Base-by-base conservation (phyloP, 2,113 vertebrate species). In the Thalassoma bifasciatum region DNA sequence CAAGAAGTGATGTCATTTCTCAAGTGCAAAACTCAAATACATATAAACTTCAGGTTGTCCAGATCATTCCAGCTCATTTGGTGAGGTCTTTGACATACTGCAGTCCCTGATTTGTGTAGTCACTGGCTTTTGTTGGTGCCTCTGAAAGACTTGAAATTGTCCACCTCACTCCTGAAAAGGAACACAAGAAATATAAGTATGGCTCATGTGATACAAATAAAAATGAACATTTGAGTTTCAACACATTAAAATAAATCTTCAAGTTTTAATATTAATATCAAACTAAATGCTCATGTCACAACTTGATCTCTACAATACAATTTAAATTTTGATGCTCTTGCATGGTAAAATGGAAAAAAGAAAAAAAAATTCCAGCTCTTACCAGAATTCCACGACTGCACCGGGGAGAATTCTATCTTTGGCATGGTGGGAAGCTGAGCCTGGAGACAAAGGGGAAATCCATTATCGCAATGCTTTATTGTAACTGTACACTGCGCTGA, bases 361-460 rank as follows among this genome's bases (percentile, higher is more conserved):
- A 46, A 10, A 23, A 52, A 51, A 65, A 44, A 36, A 1, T 37
- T 59, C 62, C n/a, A 42, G 12, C 54, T 76, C 88, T 94, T 94
- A 99, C 97, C 97, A 88, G 95, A 96, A 77, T 99, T 98, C 97
- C 97, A 99, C 1, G 91, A 40, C 13, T 95, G 80, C 0, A 93
- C 89, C 4, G 94, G 69, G 6, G 95, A 93, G 60, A 98, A 95
- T 59, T 96, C 94, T 44, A 98, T 73, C 84, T 93, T 95, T 22
- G 96, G 96, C 70, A 93, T 53, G 19, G 94, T 44, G 60, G 97
- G 96, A 66, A 98, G 92, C 94, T 97, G 87, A 78, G 93, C 80
- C 91, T 82, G 60, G 4, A 19, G 30, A 77, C n/a, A n/a, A 37
- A 73, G 3, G 54, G 4, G 9, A 6, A 7, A 16, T 46, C 14